These are phyloP conservation scores for Papilio glaucus DNA, from an alignment of 1,140 invertebrate genomes.

Conservation along the genomic window DNA sequence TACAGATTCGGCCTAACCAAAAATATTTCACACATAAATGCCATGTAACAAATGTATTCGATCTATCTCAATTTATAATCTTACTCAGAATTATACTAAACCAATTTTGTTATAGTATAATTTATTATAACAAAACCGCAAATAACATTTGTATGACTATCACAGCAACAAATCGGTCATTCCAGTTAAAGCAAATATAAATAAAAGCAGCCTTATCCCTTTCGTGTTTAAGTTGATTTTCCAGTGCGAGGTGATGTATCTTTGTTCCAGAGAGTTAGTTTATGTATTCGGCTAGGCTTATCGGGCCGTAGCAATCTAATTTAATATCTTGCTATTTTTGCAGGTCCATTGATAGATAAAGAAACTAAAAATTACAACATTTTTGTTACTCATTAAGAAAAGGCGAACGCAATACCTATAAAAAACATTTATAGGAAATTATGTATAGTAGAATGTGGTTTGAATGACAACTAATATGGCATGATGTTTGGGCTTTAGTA, in stretches of 20 bases:
- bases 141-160: constrained; percentile 30
- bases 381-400: no score
- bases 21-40: no score
- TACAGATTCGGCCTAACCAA: no score
- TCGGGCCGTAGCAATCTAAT: constrained; percentile 61
- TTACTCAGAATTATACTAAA: constrained; percentile 3
- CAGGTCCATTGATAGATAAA: constrained; percentile 54
- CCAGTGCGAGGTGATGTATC: not conserved
- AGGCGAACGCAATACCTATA: no score
- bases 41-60: not conserved
- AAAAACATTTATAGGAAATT: no score
- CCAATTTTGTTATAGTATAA: constrained; percentile 1
- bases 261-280: constrained; percentile 40
- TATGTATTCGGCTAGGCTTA: constrained; percentile 64
- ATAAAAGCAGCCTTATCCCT: not conserved
- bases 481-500: no score
- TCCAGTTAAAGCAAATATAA: constrained; percentile 6
- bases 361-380: not conserved
- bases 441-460: no score
- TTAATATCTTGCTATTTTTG: constrained; percentile 72
- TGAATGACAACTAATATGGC: no score
- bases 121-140: constrained; percentile 9
- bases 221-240: constrained; percentile 56
- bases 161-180: constrained; percentile 20
- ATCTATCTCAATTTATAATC: not conserved